Evolutionary conservation across 2,797 vertebrate genomes (phyloP).

Genomic region (Sebastolobus alascanus): DNA sequence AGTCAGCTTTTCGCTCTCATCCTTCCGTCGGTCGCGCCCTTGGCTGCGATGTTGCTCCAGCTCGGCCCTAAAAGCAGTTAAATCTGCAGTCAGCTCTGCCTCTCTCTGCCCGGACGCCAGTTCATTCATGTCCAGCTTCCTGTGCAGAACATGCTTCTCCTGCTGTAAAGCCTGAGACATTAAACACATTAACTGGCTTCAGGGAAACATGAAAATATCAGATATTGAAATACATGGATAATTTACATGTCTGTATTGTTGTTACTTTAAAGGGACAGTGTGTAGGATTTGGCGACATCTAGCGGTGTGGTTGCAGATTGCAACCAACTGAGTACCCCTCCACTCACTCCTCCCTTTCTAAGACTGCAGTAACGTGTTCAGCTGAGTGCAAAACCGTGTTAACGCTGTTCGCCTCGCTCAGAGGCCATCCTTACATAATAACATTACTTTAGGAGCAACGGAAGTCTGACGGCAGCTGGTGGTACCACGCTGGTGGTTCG

Average conservation of each 20-base stretch:
- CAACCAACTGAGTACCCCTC: too few relatives aligned
- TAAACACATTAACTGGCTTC: slow-evolving; percentile 9
- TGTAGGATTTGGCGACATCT: too few relatives aligned
- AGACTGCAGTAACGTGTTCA: too few relatives aligned
- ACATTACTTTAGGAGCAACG: too few relatives aligned
- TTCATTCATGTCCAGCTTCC: slow-evolving; percentile 81
- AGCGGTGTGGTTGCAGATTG: too few relatives aligned
- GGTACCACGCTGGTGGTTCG: too few relatives aligned
- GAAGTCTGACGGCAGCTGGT: too few relatives aligned
- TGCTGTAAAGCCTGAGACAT: slow-evolving; percentile 82
- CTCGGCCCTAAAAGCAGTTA: slow-evolving; percentile 69
- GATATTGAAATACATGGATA: not conserved
- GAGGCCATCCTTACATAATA: too few relatives aligned
- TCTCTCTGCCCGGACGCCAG: slow-evolving; percentile 81
- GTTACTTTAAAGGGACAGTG: not conserved
- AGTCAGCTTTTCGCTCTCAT: slow-evolving; percentile 83
- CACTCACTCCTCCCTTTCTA: too few relatives aligned
- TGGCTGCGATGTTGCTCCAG: slow-evolving; percentile 78
- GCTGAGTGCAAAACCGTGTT: too few relatives aligned
- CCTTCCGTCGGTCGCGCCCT: slow-evolving; percentile 76
- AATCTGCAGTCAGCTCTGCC: slow-evolving; percentile 80
- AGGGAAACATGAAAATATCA: not conserved
- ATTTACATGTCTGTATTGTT: not conserved
- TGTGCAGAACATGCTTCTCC: slow-evolving; percentile 83
- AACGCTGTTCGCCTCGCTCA: too few relatives aligned